phyloP scores from a whole-genome alignment of 1,140 invertebrate genomes.

The Campoletis sonorensis region DNA sequence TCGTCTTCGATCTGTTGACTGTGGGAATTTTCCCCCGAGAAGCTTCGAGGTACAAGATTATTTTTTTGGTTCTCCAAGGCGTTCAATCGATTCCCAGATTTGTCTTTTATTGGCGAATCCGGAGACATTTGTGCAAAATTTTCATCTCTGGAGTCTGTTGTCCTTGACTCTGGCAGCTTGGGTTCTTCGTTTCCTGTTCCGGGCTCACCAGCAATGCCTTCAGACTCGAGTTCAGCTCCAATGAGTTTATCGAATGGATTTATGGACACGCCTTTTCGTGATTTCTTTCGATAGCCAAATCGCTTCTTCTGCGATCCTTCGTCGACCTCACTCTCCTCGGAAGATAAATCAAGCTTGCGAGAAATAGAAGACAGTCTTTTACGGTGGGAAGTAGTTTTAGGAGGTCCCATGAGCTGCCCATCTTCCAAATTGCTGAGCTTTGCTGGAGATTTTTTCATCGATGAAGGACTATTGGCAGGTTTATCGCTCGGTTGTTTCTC shows the following conservation, averaged over 20 bases:
- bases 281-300: background rate
- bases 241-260: conserved; percentile 30
- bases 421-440: background rate
- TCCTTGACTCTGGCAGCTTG: too few relatives aligned
- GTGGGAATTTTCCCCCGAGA: background rate
- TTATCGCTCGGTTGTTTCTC: background rate
- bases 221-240: background rate
- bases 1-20: background rate
- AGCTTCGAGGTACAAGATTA: background rate
- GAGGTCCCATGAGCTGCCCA: conserved; percentile 19
- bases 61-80: background rate
- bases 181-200: too few relatives aligned
- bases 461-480: background rate
- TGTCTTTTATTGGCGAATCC: too few relatives aligned
- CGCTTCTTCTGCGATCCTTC: background rate
- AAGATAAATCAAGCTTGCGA: background rate
- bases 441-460: background rate
- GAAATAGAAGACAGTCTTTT: conserved; percentile 7
- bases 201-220: background rate
- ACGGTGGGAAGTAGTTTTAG: background rate
- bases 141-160: too few relatives aligned
- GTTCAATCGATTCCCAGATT: background rate
- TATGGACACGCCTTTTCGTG: background rate
- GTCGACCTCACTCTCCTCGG: background rate
- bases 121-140: too few relatives aligned